Base-by-base conservation (phyloP, 2,888 invertebrate species). In the Auanema freiburgensis region DNA sequence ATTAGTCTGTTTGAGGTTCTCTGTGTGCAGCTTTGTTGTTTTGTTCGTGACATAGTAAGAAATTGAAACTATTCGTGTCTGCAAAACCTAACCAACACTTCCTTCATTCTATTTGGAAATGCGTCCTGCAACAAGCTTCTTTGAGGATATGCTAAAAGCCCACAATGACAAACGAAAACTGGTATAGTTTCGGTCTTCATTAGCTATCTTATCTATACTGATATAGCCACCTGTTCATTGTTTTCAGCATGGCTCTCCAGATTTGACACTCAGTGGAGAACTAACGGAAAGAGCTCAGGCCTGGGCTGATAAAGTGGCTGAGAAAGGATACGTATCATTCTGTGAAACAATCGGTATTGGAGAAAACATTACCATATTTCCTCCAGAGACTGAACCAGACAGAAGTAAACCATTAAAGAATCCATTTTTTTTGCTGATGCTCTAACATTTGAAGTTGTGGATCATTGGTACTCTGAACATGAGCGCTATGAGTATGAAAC, bases 231-330 rank as follows among this genome's bases (percentile, higher is more conserved):
- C 4, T 79, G 80, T 33, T 8, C 8, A 8, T 66, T 68, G 83
- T 25, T 62, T 77, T n/a, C 69, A 77, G 66, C 85, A 85, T 66
- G 79, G 80, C 46, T 81, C 77, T 3, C 67, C 80, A 0, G 64
- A 81, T 8, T 63, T 86, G 42, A 72, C 69, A 14, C 80, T 80
- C 63, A 79, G 77, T 70, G 71, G 76, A 44, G 85, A 86, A 50
- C 75, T 86, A 50, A 77, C 77, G 18, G 78, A 78, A 25, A 75
- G 80, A 59, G 86, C 86, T 14, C 85, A 85, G 72, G 78, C 80
- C 52, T 86, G 86, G 86, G 86, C 86, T 0, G 84, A 86, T n/a
- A 76, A 84, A 44, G 72, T 86, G 57, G 85, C 85, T 3, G 66
- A 77, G 16, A 80, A 78, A 12, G 76, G 73, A 42, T 69, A 75